These are phyloP conservation scores for Eurytemora carolleeae DNA, from an alignment of 1,140 invertebrate genomes.

Conservation along the genomic window DNA sequence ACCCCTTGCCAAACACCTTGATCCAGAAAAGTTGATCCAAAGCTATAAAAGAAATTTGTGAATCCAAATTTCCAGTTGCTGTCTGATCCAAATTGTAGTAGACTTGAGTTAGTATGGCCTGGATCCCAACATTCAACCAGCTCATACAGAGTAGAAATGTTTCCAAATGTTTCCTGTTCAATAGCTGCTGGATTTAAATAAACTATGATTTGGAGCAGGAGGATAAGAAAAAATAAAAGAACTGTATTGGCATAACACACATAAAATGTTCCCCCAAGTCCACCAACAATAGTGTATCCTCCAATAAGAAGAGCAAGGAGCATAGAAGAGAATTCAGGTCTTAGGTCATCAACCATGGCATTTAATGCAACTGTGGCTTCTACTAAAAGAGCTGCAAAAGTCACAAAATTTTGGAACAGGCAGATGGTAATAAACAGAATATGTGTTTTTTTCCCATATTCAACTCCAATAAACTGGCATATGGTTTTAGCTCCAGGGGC, in stretches of 20 bases:
- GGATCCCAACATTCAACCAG: no score
- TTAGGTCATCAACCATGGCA: slow-evolving; percentile 19
- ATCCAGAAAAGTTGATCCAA: slow-evolving; percentile 28
- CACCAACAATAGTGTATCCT: slow-evolving; percentile 26
- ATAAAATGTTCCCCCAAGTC: slow-evolving; percentile 27
- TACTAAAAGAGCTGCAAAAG: slow-evolving; percentile 26
- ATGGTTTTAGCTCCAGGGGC: slow-evolving; percentile 28
- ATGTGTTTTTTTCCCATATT: slow-evolving; percentile 24
- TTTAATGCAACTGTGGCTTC: slow-evolving; percentile 19
- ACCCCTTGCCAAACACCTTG: slow-evolving; percentile 27
- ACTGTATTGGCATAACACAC: slow-evolving; percentile 27
- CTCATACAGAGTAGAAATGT: no score
- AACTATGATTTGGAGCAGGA: slow-evolving; percentile 23
- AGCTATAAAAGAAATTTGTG: slow-evolving; percentile 23
- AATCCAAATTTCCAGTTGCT: slow-evolving; percentile 26
- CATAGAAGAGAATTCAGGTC: slow-evolving; percentile 23
- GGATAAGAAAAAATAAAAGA: slow-evolving; percentile 24
- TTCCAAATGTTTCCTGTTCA: no score
- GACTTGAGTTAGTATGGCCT: slow-evolving; percentile 21
- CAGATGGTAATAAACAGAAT: slow-evolving; percentile 25
- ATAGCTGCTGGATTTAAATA: slow-evolving; percentile 26
- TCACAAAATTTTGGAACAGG: slow-evolving; percentile 25
- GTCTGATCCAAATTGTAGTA: slow-evolving; percentile 24
- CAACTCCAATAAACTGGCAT: slow-evolving; percentile 25
- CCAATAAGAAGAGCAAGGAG: slow-evolving; percentile 24